Evolutionary conservation across 2,113 vertebrate species (phyloP), one percentile per base, ranked within the genome.

Genomic region (Stomatorhinus ivindoensis): DNA sequence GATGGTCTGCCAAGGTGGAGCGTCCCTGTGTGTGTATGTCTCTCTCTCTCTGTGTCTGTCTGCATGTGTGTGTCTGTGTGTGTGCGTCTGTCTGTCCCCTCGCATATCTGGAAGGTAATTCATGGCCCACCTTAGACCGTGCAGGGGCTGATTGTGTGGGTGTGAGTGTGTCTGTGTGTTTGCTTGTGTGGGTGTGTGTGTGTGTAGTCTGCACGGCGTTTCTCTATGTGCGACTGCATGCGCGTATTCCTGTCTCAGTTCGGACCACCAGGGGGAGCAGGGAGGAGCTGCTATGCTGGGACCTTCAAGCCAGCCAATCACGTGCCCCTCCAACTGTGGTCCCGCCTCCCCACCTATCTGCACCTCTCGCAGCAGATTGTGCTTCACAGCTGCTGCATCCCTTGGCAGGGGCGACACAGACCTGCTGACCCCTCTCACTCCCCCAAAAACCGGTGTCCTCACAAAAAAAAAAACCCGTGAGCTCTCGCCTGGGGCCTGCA

Each of bases 1-100:
- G 97, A 97, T 95, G 96, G 95, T 94, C 95, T 97, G 97, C 96
- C 97, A 97, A 96, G 96, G 96, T 95, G 95, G 94, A 95, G 93
- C 94, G 92, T 93, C 88, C 87, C 0, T 46, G 44, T 46, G 44
- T 46, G 44, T 46, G 44, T 5, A 5, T 46, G 44, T 46, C 42
- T 44, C 3, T 44, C 3, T 50, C 10, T 13, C 2, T 50, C 48
- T 51, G 3, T 17, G 13, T 53, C 4, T 53, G 3, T 51, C 15
- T 53, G 3, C 87, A 1, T 50, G 13, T 50, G 2, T 51, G 13
- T 88, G 42, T 86, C 73, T 61, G 11, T 50, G 0, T 50, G 15
- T 17, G 15, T 17, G 0, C 19, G 48, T 51, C 13, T 17, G 50
- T 17, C 3, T 51, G 50, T 51, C 50, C 50, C 50, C 15, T 51